Evolutionary conservation across 2,113 vertebrate species (phyloP).

Genomic region (Bos javanicus): DNA sequence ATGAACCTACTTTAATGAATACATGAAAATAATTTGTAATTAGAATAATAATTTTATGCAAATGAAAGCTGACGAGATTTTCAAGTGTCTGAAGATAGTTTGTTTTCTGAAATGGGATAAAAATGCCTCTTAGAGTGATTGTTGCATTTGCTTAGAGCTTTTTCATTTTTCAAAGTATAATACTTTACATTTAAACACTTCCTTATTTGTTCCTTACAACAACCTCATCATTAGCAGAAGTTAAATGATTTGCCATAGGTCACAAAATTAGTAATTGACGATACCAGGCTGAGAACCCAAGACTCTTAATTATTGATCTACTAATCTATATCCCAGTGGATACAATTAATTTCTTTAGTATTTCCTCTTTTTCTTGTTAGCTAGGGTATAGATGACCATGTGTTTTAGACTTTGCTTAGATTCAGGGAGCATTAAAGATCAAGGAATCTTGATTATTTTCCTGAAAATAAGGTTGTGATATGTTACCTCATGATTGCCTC

Average conservation of each 20-base stretch:
- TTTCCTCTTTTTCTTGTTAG: neutral
- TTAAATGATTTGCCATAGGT: neutral
- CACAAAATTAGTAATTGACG: neutral
- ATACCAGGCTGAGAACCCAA: neutral
- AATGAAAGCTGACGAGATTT: conserved; percentile 27
- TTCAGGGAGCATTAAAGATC: neutral
- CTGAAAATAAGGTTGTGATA: neutral
- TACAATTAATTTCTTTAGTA: neutral
- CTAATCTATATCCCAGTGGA: neutral
- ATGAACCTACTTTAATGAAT: conserved; percentile 67
- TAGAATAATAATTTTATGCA: conserved; percentile 67
- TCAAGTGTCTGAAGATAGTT: conserved; percentile 43
- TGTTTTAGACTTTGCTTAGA: neutral
- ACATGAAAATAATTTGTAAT: conserved; percentile 66
- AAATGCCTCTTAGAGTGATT: neutral
- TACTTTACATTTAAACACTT: neutral
- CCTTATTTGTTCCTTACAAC: neutral
- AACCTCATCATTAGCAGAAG: neutral
- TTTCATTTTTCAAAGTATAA: conserved; percentile 23
- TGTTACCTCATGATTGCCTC: neutral
- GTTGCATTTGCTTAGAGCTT: conserved; percentile 5
- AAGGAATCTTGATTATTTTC: neutral
- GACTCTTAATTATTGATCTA: neutral
- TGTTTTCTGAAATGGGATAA: conserved; percentile 51
- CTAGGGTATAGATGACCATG: neutral